Conservation (phyloP, 2,888 invertebrate genomes). For the Gymnoscelis rufifasciata region DNA sequence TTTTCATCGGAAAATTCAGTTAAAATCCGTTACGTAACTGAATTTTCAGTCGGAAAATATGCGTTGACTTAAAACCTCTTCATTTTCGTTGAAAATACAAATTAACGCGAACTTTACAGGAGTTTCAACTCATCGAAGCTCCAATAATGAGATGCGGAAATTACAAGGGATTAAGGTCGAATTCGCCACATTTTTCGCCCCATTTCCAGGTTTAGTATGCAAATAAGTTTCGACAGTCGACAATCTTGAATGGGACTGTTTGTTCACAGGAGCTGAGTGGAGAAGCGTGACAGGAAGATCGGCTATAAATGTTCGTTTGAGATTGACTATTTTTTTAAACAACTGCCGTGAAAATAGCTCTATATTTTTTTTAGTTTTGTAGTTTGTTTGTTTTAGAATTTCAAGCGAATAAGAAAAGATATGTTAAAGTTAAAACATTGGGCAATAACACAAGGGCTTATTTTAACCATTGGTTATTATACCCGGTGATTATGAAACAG, state of each 20-base stretch:
- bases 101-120: not conserved
- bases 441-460: too few species aligned
- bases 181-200: slow-evolving; percentile 52
- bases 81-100: not conserved
- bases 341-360: too few species aligned
- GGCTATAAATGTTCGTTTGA: not conserved
- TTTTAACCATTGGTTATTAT: too few species aligned
- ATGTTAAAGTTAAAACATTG: too few species aligned
- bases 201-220: slow-evolving; percentile 69
- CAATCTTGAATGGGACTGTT: slow-evolving; percentile 63
- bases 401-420: too few species aligned
- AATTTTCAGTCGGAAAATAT: too few species aligned
- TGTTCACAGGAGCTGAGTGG: slow-evolving; percentile 36
- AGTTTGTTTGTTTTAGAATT: too few species aligned
- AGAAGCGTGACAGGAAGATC: slow-evolving; percentile 16
- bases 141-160: slow-evolving; percentile 26
- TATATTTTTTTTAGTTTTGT: not conserved
- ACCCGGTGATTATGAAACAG: too few species aligned
- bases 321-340: too few species aligned
- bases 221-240: slow-evolving; percentile 67
- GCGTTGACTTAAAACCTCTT: not conserved
- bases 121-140: not conserved
- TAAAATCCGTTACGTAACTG: too few species aligned
- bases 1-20: too few species aligned
- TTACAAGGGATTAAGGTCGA: slow-evolving; percentile 28